Evolutionary conservation across 2,113 vertebrate genomes (phyloP).

Genomic region (Elanoides forficatus): DNA sequence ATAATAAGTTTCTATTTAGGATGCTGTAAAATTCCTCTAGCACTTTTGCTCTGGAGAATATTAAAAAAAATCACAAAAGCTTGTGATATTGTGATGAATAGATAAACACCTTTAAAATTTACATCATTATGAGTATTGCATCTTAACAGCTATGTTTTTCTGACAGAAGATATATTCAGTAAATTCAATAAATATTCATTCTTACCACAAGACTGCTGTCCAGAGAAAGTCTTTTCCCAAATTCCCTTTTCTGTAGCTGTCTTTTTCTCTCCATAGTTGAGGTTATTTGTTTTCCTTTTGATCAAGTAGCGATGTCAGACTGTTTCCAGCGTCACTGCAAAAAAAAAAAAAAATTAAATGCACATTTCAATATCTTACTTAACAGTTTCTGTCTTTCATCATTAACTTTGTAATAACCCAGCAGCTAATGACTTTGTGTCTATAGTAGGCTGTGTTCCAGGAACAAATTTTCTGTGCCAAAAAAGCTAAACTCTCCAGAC

Average conservation of each 20-base stretch:
- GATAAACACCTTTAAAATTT: background rate
- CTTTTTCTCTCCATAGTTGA: constrained; percentile 76
- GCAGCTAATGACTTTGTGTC: constrained; percentile 46
- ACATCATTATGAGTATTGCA: background rate
- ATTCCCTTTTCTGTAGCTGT: constrained; percentile 77
- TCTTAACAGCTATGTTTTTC: constrained; percentile 38
- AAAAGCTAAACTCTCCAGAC: background rate
- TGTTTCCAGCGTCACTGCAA: constrained; percentile 61
- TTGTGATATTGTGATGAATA: constrained; percentile 9
- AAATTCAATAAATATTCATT: constrained; percentile 59
- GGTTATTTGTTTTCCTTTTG: constrained; percentile 65
- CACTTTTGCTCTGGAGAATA: constrained; percentile 14
- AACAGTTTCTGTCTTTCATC: constrained; percentile 41
- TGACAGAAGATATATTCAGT: constrained; percentile 46
- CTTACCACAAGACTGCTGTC: constrained; percentile 86
- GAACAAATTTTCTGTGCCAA: constrained; percentile 35
- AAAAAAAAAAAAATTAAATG: constrained; percentile 29
- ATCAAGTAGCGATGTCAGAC: constrained; percentile 44
- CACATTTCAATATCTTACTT: constrained; percentile 50
- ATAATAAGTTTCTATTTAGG: background rate
- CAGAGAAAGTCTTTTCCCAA: constrained; percentile 81
- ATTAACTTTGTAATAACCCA: constrained; percentile 57
- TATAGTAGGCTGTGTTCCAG: constrained; percentile 35
- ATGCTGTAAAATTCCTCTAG: constrained; percentile 30
- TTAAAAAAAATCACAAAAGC: background rate